phyloP scores from a whole-genome alignment of 2,797 vertebrate genomes.

The Siniperca scherzeri region DNA sequence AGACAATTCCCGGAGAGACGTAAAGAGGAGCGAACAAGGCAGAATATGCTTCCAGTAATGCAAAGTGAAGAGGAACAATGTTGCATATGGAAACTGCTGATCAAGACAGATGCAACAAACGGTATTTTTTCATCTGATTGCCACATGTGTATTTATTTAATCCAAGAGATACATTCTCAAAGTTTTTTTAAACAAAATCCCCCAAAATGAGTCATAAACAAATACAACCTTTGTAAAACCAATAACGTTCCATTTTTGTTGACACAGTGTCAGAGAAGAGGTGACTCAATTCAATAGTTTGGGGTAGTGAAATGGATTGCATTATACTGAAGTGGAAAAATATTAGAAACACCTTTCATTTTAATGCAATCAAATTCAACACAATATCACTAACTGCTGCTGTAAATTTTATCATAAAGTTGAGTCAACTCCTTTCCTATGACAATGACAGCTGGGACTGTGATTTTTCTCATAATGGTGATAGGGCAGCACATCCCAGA shows the following conservation, averaged over 20 bases:
- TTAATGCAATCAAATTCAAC: not conserved
- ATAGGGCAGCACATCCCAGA: not conserved
- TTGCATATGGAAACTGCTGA: not conserved
- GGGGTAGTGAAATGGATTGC: not conserved
- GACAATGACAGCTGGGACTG: not conserved
- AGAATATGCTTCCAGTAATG: too few relatives aligned
- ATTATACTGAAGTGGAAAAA: not conserved
- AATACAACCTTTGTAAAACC: not conserved
- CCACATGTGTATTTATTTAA: not conserved
- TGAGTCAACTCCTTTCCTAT: not conserved
- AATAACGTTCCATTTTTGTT: not conserved
- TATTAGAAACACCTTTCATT: not conserved
- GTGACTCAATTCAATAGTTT: not conserved
- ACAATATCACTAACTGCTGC: not conserved
- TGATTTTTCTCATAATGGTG: not conserved
- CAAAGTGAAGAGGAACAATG: not conserved
- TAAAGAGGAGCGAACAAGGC: constrained; percentile 12
- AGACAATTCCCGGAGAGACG: constrained; percentile 13
- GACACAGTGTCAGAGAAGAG: not conserved
- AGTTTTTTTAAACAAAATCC: not conserved
- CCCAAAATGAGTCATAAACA: not conserved
- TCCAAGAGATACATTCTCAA: not conserved
- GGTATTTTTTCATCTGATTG: too few relatives aligned
- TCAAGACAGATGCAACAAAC: not conserved
- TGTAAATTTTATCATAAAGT: not conserved